phyloP scores from a whole-genome alignment of 2,797 vertebrate genomes.

The Hypotaenidia philippensis region DNA sequence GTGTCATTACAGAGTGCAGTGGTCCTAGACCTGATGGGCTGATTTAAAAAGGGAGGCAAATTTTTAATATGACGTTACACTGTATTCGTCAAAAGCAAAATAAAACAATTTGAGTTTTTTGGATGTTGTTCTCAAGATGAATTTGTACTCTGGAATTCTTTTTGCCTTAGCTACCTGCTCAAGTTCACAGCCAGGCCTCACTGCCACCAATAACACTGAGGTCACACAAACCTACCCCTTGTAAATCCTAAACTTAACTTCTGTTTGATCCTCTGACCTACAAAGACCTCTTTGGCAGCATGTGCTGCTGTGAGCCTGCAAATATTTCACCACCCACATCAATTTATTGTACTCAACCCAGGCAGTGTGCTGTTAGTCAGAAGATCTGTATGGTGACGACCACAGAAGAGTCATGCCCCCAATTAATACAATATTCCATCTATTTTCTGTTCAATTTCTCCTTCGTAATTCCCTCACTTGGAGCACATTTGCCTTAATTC shows the following conservation, averaged over 20 bases:
- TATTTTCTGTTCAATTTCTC: conserved; percentile 45
- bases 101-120: neutral
- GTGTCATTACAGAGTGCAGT: neutral
- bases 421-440: conserved; percentile 28
- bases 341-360: neutral
- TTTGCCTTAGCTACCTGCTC: neutral
- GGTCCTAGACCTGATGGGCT: neutral
- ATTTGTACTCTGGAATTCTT: neutral
- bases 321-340: neutral
- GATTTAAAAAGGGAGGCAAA: neutral
- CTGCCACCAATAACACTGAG: neutral
- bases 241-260: neutral
- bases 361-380: neutral
- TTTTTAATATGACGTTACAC: neutral
- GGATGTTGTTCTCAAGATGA: neutral
- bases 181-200: neutral
- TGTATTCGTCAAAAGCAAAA: neutral
- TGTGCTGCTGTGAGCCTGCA: neutral
- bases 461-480: conserved; percentile 35
- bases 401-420: neutral
- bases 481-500: conserved; percentile 56
- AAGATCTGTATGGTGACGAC: neutral
- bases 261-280: neutral
- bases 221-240: neutral
- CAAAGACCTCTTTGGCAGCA: neutral